Evolutionary conservation across 2,888 invertebrate species (phyloP), one percentile per base, ranked within the genome.

Genomic region (Argyresthia goedartella): DNA sequence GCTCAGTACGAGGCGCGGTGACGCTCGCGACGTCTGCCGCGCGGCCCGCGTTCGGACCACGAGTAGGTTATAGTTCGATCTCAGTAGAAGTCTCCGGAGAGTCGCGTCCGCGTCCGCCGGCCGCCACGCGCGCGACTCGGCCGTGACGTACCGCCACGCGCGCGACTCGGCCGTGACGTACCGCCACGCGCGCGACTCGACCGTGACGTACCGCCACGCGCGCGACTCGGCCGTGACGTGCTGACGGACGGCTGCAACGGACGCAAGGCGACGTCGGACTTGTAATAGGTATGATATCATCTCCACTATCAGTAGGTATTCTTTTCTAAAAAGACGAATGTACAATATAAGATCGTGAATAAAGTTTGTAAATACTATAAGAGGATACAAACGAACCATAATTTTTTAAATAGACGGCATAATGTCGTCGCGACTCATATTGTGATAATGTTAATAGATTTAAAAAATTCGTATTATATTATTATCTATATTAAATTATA

Each of bases 401-500:
- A 62, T 64, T 67, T 67, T 64, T 62, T 65, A 60, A 66, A 65
- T 62, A 68, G 72, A 71, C 72, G 72, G 72, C 71, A 71, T 67
- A 70, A 65, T 71, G 71, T 67, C 71, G 71, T 73, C 71, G 72
- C 66, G 68, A 73, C 72, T 75, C 71, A 66, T 73, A 71, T 67
- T 79, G 80, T 81, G 79, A 79, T 79, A 81, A 76, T 71, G 77
- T 76, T 72, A 67, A 70, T 77, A 76, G 69, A 66, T 71, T 73
- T 68, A 70, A 69, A n/a, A n/a, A 69, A 67, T 71, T 74, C 71
- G 74, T 76, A 75, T 73, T 71, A 72, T 75, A 73, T 73, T n/a
- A n/a, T n/a, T 72, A 74, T 73, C 73, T 74, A 74, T 74, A 73
- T 71, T 76, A 75, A 76, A 77, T 78, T 78, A 78, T 79, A 78